Conservation (phyloP, 2,797 vertebrate genomes). For the Siniperca scherzeri region DNA sequence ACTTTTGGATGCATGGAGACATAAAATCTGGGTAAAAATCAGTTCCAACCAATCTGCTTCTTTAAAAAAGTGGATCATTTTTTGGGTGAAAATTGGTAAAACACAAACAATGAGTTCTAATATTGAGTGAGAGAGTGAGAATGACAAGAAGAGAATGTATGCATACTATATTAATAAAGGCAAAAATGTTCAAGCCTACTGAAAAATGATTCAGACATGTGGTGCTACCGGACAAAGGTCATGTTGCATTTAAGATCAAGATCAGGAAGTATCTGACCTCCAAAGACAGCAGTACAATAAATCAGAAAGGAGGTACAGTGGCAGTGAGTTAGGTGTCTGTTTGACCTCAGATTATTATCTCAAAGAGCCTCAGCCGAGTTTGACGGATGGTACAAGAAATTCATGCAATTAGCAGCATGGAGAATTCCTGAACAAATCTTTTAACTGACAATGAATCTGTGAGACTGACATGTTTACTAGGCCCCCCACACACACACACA, state of each 20-base stretch:
- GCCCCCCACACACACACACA: neutral
- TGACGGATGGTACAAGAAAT: slow-evolving; percentile 13
- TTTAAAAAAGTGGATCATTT: neutral
- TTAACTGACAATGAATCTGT: slow-evolving; percentile 28
- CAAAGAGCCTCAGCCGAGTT: neutral
- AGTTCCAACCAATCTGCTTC: neutral
- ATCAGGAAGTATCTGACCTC: slow-evolving; percentile 7
- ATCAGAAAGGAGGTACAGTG: neutral
- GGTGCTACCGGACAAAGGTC: neutral
- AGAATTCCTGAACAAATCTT: slow-evolving; percentile 27
- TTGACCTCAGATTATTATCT: slow-evolving; percentile 45
- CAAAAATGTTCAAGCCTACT: slow-evolving; percentile 5
- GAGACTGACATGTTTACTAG: slow-evolving; percentile 69
- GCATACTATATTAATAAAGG: neutral
- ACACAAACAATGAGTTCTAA: neutral
- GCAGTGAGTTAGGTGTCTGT: slow-evolving; percentile 15
- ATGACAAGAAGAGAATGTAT: neutral
- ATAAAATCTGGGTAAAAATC: neutral
- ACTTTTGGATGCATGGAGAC: neutral
- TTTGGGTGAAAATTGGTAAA: neutral
- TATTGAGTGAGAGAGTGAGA: neutral
- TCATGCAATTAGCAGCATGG: neutral
- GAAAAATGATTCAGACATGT: neutral
- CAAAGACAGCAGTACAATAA: neutral
- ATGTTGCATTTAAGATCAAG: neutral